These are phyloP conservation scores for Phocoena sinus DNA, from an alignment of 2,113 vertebrate genomes.

Conservation along the genomic window DNA sequence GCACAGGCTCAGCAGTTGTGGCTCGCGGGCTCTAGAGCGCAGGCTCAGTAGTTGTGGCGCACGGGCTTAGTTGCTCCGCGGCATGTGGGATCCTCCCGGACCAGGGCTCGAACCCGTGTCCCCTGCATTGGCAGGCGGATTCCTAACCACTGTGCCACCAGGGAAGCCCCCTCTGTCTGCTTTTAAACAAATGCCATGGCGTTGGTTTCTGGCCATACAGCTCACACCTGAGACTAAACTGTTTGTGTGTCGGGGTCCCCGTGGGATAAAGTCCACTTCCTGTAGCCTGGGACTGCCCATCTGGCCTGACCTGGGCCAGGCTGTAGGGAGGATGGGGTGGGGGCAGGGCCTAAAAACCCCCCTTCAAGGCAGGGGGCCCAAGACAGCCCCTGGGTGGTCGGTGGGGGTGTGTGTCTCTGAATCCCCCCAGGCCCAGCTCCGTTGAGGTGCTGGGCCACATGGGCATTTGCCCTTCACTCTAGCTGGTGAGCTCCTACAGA, in stretches of 20 bases:
- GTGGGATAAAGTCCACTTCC: conserved; percentile 22
- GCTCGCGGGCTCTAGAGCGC: too few species aligned
- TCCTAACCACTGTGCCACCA: too few species aligned
- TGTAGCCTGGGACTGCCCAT: neutral
- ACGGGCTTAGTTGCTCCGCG: too few species aligned
- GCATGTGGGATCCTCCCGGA: too few species aligned
- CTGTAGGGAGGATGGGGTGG: rapidly evolving
- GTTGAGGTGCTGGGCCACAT: rapidly evolving
- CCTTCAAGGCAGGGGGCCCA: neutral
- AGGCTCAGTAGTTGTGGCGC: too few species aligned
- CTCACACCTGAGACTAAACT: conserved; percentile 52
- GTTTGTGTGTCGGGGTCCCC: conserved; percentile 40
- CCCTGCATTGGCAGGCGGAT: too few species aligned
- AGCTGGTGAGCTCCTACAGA: rapidly evolving
- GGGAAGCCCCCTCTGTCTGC: neutral
- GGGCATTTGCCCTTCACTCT: neutral
- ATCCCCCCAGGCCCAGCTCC: neutral
- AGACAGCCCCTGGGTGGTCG: neutral
- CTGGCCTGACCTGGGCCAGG: neutral
- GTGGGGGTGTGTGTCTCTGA: neutral
- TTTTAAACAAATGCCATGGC: neutral
- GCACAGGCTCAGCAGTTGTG: too few species aligned
- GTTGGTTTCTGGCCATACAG: rapidly evolving
- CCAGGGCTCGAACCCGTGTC: too few species aligned
- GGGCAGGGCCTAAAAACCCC: neutral